A percentile compares a stretch with the other conserved stretches of the same genome.
Evolutionary conservation across 2,888 invertebrate genomes (phyloP).

Genomic region (Ennomos quercinarius): DNA sequence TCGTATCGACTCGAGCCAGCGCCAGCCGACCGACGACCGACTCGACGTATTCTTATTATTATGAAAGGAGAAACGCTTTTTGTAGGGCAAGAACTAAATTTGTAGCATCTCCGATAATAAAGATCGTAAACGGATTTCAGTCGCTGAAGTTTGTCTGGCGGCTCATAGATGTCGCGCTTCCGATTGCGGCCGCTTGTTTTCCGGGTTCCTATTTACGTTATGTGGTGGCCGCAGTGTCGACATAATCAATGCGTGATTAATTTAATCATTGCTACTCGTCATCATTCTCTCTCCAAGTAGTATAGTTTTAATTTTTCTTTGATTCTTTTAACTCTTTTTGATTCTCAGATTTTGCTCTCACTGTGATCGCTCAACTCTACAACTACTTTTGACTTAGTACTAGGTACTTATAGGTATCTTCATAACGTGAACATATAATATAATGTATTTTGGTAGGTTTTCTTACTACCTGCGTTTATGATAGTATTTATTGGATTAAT

Average conservation of each 20-base stretch:
- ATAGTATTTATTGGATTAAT: too few species aligned
- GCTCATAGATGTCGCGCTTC: slow-evolving; percentile 82
- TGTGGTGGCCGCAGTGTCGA: slow-evolving; percentile 44
- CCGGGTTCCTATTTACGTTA: slow-evolving; percentile 49
- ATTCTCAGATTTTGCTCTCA: too few species aligned
- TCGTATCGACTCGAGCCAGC: slow-evolving; percentile 63
- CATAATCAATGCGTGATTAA: slow-evolving; percentile 48
- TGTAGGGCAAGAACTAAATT: slow-evolving; percentile 86
- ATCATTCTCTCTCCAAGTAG: too few species aligned
- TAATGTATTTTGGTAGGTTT: too few species aligned
- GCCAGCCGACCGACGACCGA: slow-evolving; percentile 71
- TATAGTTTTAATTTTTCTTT: too few species aligned
- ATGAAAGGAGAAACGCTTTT: slow-evolving; percentile 86
- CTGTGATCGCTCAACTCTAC: too few species aligned
- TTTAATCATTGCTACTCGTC: slow-evolving; percentile 30
- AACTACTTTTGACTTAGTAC: too few species aligned
- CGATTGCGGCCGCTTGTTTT: slow-evolving; percentile 49
- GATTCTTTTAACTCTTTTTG: too few species aligned
- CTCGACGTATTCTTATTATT: slow-evolving; percentile 87
- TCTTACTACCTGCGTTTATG: too few species aligned
- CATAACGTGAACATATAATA: too few species aligned
- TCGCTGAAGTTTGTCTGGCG: slow-evolving; percentile 75
- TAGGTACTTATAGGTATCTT: too few species aligned
- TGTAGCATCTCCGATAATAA: slow-evolving; percentile 83
- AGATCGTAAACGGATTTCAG: slow-evolving; percentile 83